Conservation (phyloP, 2,888 invertebrate species). For the Brenthis ino region DNA sequence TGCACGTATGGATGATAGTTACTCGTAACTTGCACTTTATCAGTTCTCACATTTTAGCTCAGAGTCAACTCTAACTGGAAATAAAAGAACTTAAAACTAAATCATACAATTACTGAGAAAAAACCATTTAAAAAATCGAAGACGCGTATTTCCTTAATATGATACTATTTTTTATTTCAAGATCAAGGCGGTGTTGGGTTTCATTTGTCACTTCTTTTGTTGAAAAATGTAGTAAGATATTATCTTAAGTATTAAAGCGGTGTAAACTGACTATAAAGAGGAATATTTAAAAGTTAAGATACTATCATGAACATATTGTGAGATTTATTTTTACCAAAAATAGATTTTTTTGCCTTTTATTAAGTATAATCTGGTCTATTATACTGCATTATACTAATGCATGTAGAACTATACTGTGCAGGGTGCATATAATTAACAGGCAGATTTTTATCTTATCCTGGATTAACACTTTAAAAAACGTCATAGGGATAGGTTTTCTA, state of each 20-base stretch:
- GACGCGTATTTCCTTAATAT: slow-evolving; percentile 4
- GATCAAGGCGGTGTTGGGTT: slow-evolving; percentile 30
- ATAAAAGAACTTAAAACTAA: slow-evolving; percentile 1
- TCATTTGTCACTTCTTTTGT: slow-evolving; percentile 34
- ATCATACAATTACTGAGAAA: background rate
- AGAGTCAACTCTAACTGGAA: background rate
- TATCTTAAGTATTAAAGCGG: slow-evolving; percentile 22
- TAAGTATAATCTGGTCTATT: background rate
- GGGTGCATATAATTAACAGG: too few species aligned
- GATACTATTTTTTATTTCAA: slow-evolving; percentile 16
- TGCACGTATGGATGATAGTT: too few species aligned
- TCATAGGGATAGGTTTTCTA: background rate
- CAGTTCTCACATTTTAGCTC: too few species aligned
- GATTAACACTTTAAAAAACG: background rate
- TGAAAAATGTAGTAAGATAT: slow-evolving; percentile 34
- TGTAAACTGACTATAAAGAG: background rate
- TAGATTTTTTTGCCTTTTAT: too few species aligned
- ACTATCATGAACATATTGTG: too few species aligned
- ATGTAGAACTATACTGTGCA: too few species aligned
- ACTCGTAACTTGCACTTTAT: too few species aligned
- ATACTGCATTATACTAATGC: too few species aligned
- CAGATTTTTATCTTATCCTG: background rate
- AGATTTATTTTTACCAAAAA: too few species aligned
- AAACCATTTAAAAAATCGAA: slow-evolving; percentile 1
- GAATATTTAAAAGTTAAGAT: too few species aligned